Evolutionary conservation across 2,797 vertebrate genomes (phyloP).

Genomic region (Erithacus rubecula): DNA sequence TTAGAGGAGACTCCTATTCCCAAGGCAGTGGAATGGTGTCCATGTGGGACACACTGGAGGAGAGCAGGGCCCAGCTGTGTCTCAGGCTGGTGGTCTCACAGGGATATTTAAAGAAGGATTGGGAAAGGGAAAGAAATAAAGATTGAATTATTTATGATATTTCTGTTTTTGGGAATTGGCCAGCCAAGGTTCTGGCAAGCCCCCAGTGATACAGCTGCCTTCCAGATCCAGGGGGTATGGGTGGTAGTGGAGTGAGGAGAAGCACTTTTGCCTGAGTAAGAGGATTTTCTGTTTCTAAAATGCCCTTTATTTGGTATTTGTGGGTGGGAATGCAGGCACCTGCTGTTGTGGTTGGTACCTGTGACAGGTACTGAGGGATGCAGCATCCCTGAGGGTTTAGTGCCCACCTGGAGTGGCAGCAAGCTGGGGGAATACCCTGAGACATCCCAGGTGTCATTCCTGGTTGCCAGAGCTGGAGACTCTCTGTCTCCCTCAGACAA

Average conservation of each 20-base stretch:
- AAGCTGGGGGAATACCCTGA: not conserved
- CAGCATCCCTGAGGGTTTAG: not conserved
- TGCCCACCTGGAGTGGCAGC: not conserved
- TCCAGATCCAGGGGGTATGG: not conserved
- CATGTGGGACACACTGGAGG: not conserved
- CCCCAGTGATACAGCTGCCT: not conserved
- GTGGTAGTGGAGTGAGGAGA: not conserved
- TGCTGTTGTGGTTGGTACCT: not conserved
- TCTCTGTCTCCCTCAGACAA: not conserved
- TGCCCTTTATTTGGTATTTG: not conserved
- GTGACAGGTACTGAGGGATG: not conserved
- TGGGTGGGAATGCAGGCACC: not conserved
- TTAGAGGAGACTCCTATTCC: not conserved
- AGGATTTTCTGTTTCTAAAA: not conserved
- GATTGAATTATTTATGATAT: rapidly evolving
- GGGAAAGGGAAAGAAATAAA: not conserved
- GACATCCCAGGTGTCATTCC: not conserved
- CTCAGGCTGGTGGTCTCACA: not conserved
- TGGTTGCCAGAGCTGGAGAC: not conserved
- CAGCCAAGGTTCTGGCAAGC: not conserved
- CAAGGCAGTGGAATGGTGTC: not conserved
- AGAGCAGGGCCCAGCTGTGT: not conserved
- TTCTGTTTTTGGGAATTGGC: not conserved
- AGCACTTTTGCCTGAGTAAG: not conserved
- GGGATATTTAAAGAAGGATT: not conserved